Base-by-base conservation (phyloP, 2,888 invertebrate species). In the Hemithea aestivaria region DNA sequence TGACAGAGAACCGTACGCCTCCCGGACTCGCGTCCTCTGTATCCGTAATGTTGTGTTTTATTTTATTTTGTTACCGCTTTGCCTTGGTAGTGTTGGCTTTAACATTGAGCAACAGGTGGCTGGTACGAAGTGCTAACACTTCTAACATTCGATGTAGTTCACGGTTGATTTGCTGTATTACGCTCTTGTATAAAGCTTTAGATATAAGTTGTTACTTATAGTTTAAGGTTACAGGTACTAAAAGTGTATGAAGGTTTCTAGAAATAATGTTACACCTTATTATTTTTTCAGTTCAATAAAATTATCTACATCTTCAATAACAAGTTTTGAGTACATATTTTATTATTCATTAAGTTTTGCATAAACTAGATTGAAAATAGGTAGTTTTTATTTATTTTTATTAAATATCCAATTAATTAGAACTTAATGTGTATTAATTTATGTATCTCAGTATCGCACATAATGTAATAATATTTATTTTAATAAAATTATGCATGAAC, bases 61-160 rank as follows among this genome's bases (percentile, higher is more conserved):
- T 41, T 43, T 61, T 71, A 32, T 46, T 71, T 80, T 74, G 74
- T 80, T 84, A 77, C 66, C 67, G 84, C 83, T 85, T 87, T 74
- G 85, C 80, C 80, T 84, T 81, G 82, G 84, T 85, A 84, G 80
- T 69, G 7, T 84, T 80, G 80, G 85, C 83, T 78, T 82, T 85
- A 82, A 83, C 78, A 77, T 67, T 69, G 79, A 79, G 74, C 76
- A 61, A 70, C 64, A 58, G 72, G 75, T 78, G 76, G 78, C 79
- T 80, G 83, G 83, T 68, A 68, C 77, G 77, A 76, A 73, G 84
- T 85, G 83, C 82, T 87, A 85, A 87, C 84, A 82, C 57, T 74
- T 81, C 83, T 87, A 87, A 87, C 84, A 76, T 51, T 64, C 28
- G 51, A 56, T 64, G 60, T 78, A 73, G 70, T 74, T 65, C 52